Percentiles rank a stretch among this genome's conserved stretches.
Conservation (phyloP, 1,140 invertebrate genomes). For the Drosophila grimshawi region DNA sequence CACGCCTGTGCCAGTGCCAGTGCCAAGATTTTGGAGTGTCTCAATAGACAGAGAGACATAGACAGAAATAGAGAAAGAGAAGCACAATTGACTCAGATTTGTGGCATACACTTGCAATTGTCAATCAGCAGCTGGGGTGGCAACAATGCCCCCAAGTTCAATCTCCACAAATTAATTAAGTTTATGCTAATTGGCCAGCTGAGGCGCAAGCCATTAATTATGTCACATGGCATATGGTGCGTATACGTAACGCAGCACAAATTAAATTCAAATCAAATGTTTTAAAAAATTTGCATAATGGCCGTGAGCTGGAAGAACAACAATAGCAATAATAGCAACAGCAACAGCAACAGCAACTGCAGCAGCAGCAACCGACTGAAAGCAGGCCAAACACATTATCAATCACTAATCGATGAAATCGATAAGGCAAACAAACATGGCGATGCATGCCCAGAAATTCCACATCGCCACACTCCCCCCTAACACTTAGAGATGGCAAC, state of each 20-base stretch:
- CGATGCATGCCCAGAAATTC: constrained; percentile 1
- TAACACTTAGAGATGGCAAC: constrained; percentile 20
- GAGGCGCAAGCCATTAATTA: constrained; percentile 55
- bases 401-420: constrained; percentile 78
- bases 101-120: constrained; percentile 34
- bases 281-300: constrained; percentile 67
- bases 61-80: background rate
- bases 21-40: constrained; percentile 16
- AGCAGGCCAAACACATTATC: constrained; percentile 66
- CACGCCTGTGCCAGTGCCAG: constrained; percentile 17
- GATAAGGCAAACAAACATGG: constrained; percentile 49
- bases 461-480: constrained; percentile 10
- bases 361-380: constrained; percentile 18
- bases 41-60: background rate
- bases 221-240: constrained; percentile 41
- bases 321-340: too few species aligned
- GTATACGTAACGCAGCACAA: constrained; percentile 60
- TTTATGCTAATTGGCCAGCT: constrained; percentile 73
- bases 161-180: constrained; percentile 70
- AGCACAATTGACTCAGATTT: constrained; percentile 36
- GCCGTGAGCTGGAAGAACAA: constrained; percentile 20
- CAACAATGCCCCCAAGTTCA: constrained; percentile 32
- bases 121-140: constrained; percentile 30
- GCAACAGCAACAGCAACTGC: too few species aligned
- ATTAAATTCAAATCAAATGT: constrained; percentile 73